Conservation (phyloP, 2,888 invertebrate genomes). For the Sinodicranocentrus sp. region DNA sequence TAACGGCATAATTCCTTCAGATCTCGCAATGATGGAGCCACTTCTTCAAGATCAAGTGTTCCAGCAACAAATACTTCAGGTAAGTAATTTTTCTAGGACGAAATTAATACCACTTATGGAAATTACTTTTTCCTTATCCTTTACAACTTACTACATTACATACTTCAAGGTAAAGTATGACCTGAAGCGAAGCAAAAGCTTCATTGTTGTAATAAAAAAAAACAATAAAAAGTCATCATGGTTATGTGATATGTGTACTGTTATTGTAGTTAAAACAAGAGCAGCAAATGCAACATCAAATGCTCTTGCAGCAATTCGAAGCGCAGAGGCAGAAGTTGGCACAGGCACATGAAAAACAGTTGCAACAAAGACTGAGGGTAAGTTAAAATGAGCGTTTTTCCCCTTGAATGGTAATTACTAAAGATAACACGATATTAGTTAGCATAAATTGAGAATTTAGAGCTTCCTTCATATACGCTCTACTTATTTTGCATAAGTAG, state of each 20-base stretch:
- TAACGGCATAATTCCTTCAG: constrained; percentile 74
- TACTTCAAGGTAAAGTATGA: too few relatives aligned
- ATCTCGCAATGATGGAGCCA: constrained; percentile 79
- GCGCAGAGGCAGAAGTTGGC: constrained; percentile 94
- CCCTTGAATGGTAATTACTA: too few relatives aligned
- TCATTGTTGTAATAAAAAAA: background rate
- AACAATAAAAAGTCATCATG: too few relatives aligned
- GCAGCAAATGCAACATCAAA: constrained; percentile 94
- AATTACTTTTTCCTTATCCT: too few relatives aligned
- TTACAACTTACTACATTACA: too few relatives aligned
- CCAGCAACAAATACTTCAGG: constrained; percentile 83
- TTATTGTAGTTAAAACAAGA: constrained; percentile 92
- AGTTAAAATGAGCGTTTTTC: too few relatives aligned
- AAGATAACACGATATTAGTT: too few relatives aligned
- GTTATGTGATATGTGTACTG: background rate
- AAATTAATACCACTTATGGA: too few relatives aligned
- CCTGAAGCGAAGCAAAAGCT: too few relatives aligned
- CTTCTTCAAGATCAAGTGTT: constrained; percentile 82
- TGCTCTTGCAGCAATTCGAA: constrained; percentile 93
- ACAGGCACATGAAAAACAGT: constrained; percentile 93
- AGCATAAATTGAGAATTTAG: too few relatives aligned
- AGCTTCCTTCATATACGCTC: too few relatives aligned
- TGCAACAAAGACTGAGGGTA: constrained; percentile 93
- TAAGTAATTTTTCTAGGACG: constrained; percentile 35
- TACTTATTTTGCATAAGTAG: too few relatives aligned